phyloP scores from a whole-genome alignment of 2,797 vertebrate species.

The Gastrophryne carolinensis region DNA sequence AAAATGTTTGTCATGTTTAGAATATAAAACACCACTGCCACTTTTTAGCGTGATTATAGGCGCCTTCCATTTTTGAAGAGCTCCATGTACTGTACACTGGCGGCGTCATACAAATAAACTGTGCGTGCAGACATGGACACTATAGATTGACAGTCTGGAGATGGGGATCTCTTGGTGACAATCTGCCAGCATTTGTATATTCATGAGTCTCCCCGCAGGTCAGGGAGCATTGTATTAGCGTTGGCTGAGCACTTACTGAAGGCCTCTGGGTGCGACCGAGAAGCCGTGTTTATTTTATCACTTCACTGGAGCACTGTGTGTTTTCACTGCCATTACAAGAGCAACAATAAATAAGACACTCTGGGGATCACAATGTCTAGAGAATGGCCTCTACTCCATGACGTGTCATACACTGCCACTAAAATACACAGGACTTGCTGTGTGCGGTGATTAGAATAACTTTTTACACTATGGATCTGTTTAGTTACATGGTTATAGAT shows the following conservation, averaged over 20 bases:
- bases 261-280: background rate
- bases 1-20: too few species aligned
- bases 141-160: background rate
- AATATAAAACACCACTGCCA: too few species aligned
- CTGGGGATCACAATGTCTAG: too few species aligned
- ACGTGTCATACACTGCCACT: too few species aligned
- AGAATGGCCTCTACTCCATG: too few species aligned
- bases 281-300: slow-evolving; percentile 10
- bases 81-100: too few species aligned
- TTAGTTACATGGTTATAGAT: too few species aligned
- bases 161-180: background rate
- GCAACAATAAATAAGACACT: background rate
- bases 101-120: background rate
- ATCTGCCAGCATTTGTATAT: background rate
- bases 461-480: too few species aligned
- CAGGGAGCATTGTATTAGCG: background rate
- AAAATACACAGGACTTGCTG: too few species aligned
- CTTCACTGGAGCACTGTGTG: background rate
- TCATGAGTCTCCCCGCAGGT: background rate
- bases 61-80: too few species aligned
- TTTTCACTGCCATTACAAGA: background rate
- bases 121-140: background rate
- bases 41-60: too few species aligned
- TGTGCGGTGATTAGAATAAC: too few species aligned
- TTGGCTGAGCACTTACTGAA: slow-evolving; percentile 17